Evolutionary conservation across 2,888 invertebrate species (phyloP).

Genomic region (Zygaena filipendulae): DNA sequence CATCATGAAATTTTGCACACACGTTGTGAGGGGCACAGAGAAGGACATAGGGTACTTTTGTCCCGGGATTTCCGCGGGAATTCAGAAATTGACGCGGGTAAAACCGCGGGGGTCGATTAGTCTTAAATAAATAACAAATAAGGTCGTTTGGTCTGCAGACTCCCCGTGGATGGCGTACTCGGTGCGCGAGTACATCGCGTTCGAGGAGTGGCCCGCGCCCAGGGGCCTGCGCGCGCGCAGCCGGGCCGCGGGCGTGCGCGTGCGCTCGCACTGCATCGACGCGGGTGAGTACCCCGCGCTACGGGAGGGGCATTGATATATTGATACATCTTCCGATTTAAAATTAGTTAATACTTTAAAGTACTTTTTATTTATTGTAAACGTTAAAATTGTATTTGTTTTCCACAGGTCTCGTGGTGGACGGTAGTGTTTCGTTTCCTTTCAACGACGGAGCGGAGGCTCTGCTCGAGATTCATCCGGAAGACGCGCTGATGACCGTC

Average conservation of each 20-base stretch:
- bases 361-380: not conserved
- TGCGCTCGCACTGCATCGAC: constrained; percentile 83
- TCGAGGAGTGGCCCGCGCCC: constrained; percentile 86
- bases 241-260: constrained; percentile 77
- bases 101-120: not conserved
- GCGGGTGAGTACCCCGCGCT: constrained; percentile 35
- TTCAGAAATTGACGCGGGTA: too few relatives aligned
- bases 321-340: not conserved
- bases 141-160: constrained; percentile 64
- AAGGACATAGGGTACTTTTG: too few relatives aligned
- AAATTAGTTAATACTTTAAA: not conserved
- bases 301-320: too few relatives aligned
- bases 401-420: constrained; percentile 83
- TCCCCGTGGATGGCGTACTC: constrained; percentile 87
- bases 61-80: too few relatives aligned
- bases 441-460: constrained; percentile 96
- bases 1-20: too few relatives aligned
- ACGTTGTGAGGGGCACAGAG: too few relatives aligned
- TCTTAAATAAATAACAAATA: not conserved
- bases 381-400: constrained; percentile 2
- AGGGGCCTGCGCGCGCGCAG: constrained; percentile 80
- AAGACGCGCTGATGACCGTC: constrained; percentile 86
- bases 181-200: constrained; percentile 92
- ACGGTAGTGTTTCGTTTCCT: constrained; percentile 92
- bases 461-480: constrained; percentile 82